These are phyloP conservation scores for Halichoerus grypus DNA, from an alignment of 2,113 vertebrate species.

Conservation along the genomic window DNA sequence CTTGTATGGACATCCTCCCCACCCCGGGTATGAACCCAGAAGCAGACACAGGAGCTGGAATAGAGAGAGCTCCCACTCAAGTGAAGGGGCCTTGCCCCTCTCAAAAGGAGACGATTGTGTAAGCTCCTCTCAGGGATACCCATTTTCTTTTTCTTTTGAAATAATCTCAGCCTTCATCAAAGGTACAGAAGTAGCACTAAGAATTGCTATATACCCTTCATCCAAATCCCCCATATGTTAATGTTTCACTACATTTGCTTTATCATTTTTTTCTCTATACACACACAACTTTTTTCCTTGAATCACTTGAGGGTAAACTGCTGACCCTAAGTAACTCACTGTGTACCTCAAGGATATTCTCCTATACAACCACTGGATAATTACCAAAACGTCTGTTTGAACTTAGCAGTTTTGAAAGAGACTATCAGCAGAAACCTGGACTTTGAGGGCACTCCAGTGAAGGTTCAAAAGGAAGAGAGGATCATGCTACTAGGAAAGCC, in stretches of 20 bases:
- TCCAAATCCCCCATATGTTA: too few species aligned
- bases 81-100: not conserved
- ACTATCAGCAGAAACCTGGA: not conserved
- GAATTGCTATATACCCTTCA: not conserved
- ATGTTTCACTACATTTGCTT: not conserved
- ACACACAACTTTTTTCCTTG: not conserved
- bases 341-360: not conserved
- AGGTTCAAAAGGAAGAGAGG: not conserved
- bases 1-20: not conserved
- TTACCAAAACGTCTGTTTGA: not conserved
- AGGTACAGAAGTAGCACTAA: not conserved
- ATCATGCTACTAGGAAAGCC: rapidly evolving
- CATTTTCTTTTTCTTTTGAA: not conserved
- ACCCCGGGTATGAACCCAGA: rapidly evolving
- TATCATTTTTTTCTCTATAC: not conserved
- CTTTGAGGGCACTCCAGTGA: not conserved
- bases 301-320: not conserved
- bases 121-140: not conserved
- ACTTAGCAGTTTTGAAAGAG: not conserved
- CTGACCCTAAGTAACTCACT: not conserved
- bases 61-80: too few species aligned
- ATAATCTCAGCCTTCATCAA: not conserved
- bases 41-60: not conserved
- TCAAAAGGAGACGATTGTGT: not conserved
- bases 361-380: not conserved